A percentile compares a stretch with the other conserved stretches of the same genome.
Evolutionary conservation across 2,113 vertebrate genomes (phyloP).

Genomic region (Columba livia): DNA sequence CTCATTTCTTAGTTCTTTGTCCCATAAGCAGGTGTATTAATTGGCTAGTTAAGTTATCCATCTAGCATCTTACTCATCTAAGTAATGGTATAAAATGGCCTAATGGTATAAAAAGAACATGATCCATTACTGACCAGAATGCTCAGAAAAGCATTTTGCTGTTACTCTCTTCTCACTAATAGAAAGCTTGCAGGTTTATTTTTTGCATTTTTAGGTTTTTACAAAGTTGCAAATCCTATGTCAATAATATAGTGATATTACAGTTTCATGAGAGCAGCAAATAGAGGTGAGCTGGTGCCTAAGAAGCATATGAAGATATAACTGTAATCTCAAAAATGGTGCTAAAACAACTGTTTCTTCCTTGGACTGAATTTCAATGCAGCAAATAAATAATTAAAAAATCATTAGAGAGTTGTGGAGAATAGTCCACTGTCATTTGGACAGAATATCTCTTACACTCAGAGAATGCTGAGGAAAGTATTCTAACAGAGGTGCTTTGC

Average conservation of each 20-base stretch:
- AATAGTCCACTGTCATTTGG: background rate
- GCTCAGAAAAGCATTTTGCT: background rate
- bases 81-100: background rate
- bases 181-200: background rate
- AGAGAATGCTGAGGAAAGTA: background rate
- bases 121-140: background rate
- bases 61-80: background rate
- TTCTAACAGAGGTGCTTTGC: background rate
- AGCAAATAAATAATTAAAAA: background rate
- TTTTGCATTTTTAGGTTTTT: background rate
- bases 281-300: background rate
- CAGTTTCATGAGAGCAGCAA: background rate
- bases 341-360: background rate
- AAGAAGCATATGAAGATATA: background rate
- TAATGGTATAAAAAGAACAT: background rate
- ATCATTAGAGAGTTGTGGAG: background rate
- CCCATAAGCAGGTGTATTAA: background rate
- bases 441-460: background rate
- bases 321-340: background rate
- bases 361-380: background rate
- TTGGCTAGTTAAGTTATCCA: background rate
- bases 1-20: background rate
- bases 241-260: background rate
- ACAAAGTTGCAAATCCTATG: background rate
- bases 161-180: background rate